Conservation (phyloP, 2,113 vertebrate genomes). For the Cygnus buccinator region DNA sequence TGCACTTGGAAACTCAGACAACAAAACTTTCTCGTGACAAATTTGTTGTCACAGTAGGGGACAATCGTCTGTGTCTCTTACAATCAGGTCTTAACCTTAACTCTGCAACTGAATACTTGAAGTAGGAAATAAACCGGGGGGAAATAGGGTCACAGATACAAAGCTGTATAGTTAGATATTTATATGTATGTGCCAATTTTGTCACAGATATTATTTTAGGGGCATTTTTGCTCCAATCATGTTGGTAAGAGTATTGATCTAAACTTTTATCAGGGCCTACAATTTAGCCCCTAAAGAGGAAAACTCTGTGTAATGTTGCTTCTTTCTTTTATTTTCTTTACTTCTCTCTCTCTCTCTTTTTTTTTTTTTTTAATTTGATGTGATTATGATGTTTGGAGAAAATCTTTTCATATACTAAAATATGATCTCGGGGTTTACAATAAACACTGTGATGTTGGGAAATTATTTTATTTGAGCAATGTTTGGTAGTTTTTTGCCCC, state of each 20-base stretch:
- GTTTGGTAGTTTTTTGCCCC: slow-evolving; percentile 51
- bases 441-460: slow-evolving; percentile 85
- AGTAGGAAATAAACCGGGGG: slow-evolving; percentile 76
- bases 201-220: slow-evolving; percentile 76
- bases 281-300: slow-evolving; percentile 56
- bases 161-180: slow-evolving; percentile 73
- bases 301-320: slow-evolving; percentile 43
- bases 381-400: slow-evolving; percentile 60
- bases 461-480: slow-evolving; percentile 73
- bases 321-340: not conserved
- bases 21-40: slow-evolving; percentile 59
- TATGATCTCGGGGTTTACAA: slow-evolving; percentile 83
- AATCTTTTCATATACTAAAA: slow-evolving; percentile 75
- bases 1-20: slow-evolving; percentile 77
- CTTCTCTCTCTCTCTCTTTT: not conserved
- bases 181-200: slow-evolving; percentile 86
- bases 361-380: slow-evolving; percentile 33
- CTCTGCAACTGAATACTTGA: slow-evolving; percentile 85
- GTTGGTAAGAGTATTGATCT: slow-evolving; percentile 69
- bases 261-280: slow-evolving; percentile 60
- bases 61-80: slow-evolving; percentile 68
- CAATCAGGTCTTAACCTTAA: slow-evolving; percentile 79
- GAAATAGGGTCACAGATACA: slow-evolving; percentile 72
- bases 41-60: slow-evolving; percentile 69
- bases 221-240: slow-evolving; percentile 70